These are phyloP conservation scores for Theonella swinhoei DNA, from an alignment of 37 sponge, comb jelly and placozoan species.

Conservation along the genomic window DNA sequence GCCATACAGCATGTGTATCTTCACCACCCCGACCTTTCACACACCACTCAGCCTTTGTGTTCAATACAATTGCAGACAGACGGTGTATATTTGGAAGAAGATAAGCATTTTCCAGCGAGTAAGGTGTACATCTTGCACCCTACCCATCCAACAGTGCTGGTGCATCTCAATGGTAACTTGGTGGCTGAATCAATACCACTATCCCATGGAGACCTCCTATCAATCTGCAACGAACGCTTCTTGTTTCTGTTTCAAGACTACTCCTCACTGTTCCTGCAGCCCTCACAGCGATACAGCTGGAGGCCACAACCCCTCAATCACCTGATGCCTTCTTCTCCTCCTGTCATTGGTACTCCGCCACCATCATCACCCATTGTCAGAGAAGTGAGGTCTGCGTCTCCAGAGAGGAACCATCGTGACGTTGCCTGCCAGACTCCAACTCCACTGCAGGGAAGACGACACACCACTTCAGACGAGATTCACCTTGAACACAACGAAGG, in stretches of 20 bases:
- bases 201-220: slow-evolving; percentile 51
- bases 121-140: background rate
- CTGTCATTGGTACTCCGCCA: slow-evolving; percentile 10
- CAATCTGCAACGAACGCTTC: slow-evolving; percentile 33
- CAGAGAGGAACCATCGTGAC: background rate
- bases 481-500: background rate
- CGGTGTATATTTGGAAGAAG: background rate
- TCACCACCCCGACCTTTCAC: slow-evolving; percentile 14
- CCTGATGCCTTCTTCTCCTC: background rate
- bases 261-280: background rate
- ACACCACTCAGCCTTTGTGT: background rate
- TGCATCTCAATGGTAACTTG: slow-evolving; percentile 30
- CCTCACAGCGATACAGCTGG: slow-evolving; percentile 28
- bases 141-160: background rate
- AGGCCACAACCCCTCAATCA: background rate
- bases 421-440: background rate
- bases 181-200: slow-evolving; percentile 18
- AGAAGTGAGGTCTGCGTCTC: background rate
- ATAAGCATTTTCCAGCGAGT: background rate
- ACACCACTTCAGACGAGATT: background rate
- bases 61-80: background rate
- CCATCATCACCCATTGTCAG: background rate
- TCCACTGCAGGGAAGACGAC: background rate
- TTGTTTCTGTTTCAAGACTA: slow-evolving; percentile 68
- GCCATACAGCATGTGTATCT: slow-evolving; percentile 1